Evolutionary conservation across 1,140 invertebrate genomes (phyloP), one percentile per base, ranked within the genome.

Genomic region (Drosophila pachea): DNA sequence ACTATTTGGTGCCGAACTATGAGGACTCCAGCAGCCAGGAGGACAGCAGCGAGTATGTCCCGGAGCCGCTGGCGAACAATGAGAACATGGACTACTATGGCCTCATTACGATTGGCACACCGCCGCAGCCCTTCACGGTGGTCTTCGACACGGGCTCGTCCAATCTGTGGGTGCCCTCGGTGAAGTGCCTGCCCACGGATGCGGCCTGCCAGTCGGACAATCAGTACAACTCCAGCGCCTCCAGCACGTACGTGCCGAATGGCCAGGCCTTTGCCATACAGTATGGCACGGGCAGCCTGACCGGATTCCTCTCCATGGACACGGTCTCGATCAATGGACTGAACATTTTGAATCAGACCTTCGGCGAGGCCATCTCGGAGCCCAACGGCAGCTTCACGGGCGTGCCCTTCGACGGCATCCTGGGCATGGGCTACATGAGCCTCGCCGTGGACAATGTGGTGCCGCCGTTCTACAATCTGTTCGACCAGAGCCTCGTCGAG

Each of bases 331-430:
- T 87, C 76, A 95, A 93, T 68, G 93, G 92, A 36, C 60, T 96
- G 7, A 74, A 90, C 40, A 92, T 98, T 22, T 88, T 91, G 59
- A 90, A 92, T 66, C 98, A 99, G 92, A 97, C 95, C 8, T 99
- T 99, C 91, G 98, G 96, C 9, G 98, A 99, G 91, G 98, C 98
- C 0, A 89, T 96, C 4, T 94, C 93, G 73, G 97, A 99, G 91
- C 98, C 98, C 49, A 95, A 95, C 33, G 89, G 94, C 38, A 92
- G 94, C 36, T 99, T 99, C 90, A 94, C 98, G 5, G 96, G 95
- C 68, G 97, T 97, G 49, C 97, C 97, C 89, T 99, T 99, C 91
- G 98, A 99, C 89, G 98, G 98, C 64, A 98, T 98, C 78, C 91
- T 98, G 43, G 97, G 97, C 71, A 94, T 98, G 94, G 97, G 92